Percentiles rank a stretch among this genome's conserved stretches.
These are phyloP conservation scores for Balanococcus diminutus DNA, from an alignment of 2,888 invertebrate species.

Conservation along the genomic window DNA sequence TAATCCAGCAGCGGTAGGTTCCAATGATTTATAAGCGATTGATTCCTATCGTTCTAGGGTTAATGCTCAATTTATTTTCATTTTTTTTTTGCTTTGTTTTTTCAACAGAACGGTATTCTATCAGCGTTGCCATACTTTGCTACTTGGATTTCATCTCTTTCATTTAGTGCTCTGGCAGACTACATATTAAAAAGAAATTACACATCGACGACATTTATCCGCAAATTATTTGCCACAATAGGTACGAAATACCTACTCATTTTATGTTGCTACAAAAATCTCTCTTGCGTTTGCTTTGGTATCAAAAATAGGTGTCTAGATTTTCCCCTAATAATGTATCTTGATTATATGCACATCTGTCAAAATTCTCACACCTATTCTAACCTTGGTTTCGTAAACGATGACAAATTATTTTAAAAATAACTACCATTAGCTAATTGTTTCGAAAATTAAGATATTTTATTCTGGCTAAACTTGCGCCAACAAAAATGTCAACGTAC, in stretches of 20 bases:
- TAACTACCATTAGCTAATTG: neutral
- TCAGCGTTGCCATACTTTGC: conserved; percentile 71
- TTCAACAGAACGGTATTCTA: conserved; percentile 65
- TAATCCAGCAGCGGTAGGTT: conserved; percentile 65
- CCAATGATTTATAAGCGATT: neutral
- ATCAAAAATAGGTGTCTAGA: too few relatives aligned
- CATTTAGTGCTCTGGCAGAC: conserved; percentile 73
- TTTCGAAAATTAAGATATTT: neutral
- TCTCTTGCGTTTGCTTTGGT: too few relatives aligned
- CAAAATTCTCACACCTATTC: neutral
- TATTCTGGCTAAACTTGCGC: neutral
- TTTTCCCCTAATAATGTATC: too few relatives aligned
- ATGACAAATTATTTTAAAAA: neutral
- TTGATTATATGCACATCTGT: neutral
- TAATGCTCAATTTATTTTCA: neutral
- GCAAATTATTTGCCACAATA: conserved; percentile 64
- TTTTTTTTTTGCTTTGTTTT: neutral
- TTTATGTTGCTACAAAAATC: too few relatives aligned
- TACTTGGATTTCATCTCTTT: conserved; percentile 71
- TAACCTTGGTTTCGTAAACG: neutral
- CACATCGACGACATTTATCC: conserved; percentile 66
- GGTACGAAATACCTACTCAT: conserved; percentile 44
- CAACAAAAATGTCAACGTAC: too few relatives aligned
- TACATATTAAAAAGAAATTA: conserved; percentile 69
- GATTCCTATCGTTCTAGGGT: neutral